A percentile compares a stretch with the other conserved stretches of the same genome.
These are phyloP conservation scores for Empis stercorea DNA, from an alignment of 2,888 invertebrate species.

Conservation along the genomic window DNA sequence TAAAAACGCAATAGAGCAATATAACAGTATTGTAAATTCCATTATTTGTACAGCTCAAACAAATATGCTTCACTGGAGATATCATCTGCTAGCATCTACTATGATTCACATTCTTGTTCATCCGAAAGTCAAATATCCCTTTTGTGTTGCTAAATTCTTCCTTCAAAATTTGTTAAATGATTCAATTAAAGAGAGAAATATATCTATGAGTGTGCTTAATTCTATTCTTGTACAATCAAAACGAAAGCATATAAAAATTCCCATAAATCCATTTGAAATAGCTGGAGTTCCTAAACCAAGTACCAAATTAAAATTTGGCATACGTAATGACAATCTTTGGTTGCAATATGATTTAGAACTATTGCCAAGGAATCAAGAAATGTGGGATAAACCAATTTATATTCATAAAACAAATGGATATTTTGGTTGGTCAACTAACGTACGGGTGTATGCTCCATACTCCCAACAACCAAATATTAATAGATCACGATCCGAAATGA, in stretches of 20 bases:
- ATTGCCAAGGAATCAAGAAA: constrained; percentile 47
- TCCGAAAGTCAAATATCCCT: constrained; percentile 51
- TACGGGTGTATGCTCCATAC: constrained; percentile 53
- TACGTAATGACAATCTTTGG: constrained; percentile 62
- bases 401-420: constrained; percentile 46
- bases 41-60: constrained; percentile 12
- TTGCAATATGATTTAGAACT: constrained; percentile 51
- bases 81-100: constrained; percentile 58
- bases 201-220: constrained; percentile 47
- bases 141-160: constrained; percentile 49
- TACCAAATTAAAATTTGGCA: constrained; percentile 33
- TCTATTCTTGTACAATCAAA: constrained; percentile 62
- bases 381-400: constrained; percentile 62
- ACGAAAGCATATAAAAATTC: constrained; percentile 47
- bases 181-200: constrained; percentile 63
- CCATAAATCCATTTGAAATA: constrained; percentile 45
- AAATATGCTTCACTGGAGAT: constrained; percentile 62
- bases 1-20: constrained; percentile 38
- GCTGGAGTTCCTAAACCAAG: constrained; percentile 31
- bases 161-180: constrained; percentile 58
- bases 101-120: constrained; percentile 61
- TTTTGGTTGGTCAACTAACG: constrained; percentile 40
- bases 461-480: constrained; percentile 50
- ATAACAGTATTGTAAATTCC: constrained; percentile 43
- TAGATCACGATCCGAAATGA: constrained; percentile 41